These are phyloP conservation scores for Microtus ochrogaster DNA, from an alignment of 2,113 vertebrate genomes.

Conservation along the genomic window DNA sequence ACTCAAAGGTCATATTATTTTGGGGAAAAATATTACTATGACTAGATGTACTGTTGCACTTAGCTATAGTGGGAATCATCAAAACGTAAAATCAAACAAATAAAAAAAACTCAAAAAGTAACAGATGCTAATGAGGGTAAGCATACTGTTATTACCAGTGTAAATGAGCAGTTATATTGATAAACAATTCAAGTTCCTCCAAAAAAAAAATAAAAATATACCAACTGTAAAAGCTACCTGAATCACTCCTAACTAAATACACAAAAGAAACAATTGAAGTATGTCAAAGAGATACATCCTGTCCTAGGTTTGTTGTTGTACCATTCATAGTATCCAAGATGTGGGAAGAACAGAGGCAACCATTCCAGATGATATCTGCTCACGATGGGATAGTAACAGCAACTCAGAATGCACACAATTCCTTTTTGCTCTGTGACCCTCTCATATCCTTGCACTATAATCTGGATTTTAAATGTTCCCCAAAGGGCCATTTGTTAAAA, in stretches of 20 bases:
- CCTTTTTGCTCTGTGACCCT: background rate
- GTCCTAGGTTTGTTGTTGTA: background rate
- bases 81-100: background rate
- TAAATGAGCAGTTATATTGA: background rate
- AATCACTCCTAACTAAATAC: background rate
- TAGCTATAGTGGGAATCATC: no score
- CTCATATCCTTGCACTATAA: background rate
- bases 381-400: background rate
- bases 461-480: background rate
- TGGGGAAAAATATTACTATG: background rate
- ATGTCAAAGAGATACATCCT: background rate
- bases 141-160: background rate
- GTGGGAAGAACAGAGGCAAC: background rate
- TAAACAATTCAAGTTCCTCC: background rate
- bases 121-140: background rate
- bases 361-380: no score
- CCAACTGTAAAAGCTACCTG: background rate
- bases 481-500: no score
- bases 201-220: background rate
- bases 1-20: background rate
- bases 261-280: background rate
- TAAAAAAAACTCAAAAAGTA: background rate
- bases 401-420: background rate
- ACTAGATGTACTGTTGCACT: background rate
- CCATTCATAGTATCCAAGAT: background rate